Percentiles rank a stretch among this genome's conserved stretches.
Evolutionary conservation across 1,140 invertebrate species (phyloP).

Genomic region (Drosophila sp.): DNA sequence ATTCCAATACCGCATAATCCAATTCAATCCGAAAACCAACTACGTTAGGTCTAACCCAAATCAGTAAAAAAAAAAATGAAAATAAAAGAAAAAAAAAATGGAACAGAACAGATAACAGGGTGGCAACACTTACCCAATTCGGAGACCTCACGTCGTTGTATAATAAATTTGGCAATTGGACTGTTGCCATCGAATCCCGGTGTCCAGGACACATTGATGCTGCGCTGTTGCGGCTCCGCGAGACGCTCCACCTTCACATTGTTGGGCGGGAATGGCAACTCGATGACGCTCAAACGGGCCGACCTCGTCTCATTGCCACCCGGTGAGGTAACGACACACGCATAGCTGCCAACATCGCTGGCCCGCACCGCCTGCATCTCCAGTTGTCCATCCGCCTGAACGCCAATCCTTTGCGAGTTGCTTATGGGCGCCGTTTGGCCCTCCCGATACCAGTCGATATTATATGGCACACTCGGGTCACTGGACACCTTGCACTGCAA

Average conservation of each 20-base stretch:
- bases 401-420: slow-evolving; percentile 88
- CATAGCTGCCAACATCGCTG: slow-evolving; percentile 92
- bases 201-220: slow-evolving; percentile 97
- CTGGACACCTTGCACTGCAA: slow-evolving; percentile 97
- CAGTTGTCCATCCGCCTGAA: slow-evolving; percentile 91
- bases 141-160: slow-evolving; percentile 95
- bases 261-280: slow-evolving; percentile 96
- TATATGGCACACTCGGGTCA: slow-evolving; percentile 95
- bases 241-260: slow-evolving; percentile 92
- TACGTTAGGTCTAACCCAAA: slow-evolving; percentile 4
- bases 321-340: slow-evolving; percentile 91
- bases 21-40: slow-evolving; percentile 5
- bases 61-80: background rate
- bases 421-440: slow-evolving; percentile 86
- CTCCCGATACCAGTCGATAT: slow-evolving; percentile 96
- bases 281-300: slow-evolving; percentile 94
- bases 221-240: slow-evolving; percentile 86
- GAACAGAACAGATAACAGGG: background rate
- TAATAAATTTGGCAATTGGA: slow-evolving; percentile 95
- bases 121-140: slow-evolving; percentile 88
- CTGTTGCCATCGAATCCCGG: slow-evolving; percentile 98
- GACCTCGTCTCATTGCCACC: slow-evolving; percentile 96
- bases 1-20: slow-evolving; percentile 20
- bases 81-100: background rate
- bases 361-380: slow-evolving; percentile 93